Evolutionary conservation across 1,140 invertebrate species (phyloP).

Genomic region (Drosophila seguyi): DNA sequence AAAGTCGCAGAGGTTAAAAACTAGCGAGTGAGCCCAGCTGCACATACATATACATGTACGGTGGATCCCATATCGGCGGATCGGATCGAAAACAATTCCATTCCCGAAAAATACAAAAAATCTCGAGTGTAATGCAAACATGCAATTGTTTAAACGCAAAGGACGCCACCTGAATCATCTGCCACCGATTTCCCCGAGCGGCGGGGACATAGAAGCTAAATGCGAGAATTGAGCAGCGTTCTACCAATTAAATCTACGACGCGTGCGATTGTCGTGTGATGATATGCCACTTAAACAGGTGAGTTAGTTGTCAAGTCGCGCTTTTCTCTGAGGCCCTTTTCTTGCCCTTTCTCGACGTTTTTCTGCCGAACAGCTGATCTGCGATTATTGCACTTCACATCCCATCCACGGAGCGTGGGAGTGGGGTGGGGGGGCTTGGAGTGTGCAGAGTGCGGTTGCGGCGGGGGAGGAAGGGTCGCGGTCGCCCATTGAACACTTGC

Average conservation of each 20-base stretch:
- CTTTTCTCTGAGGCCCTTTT: conserved; percentile 11
- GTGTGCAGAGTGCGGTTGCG: conserved; percentile 1
- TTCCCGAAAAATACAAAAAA: conserved; percentile 34
- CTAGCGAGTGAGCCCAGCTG: conserved; percentile 25
- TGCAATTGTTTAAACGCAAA: conserved; percentile 68
- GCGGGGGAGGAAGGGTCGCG: conserved; percentile 11
- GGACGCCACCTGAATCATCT: conserved; percentile 55
- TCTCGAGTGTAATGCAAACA: conserved; percentile 50
- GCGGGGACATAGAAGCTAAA: conserved; percentile 50
- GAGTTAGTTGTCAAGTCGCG: conserved; percentile 44
- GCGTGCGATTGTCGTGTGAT: conserved; percentile 84
- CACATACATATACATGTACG: conserved; percentile 17
- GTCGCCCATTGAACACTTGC: conserved; percentile 66
- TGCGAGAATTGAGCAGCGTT: conserved; percentile 70
- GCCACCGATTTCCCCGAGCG: conserved; percentile 24
- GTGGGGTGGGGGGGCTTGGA: not conserved
- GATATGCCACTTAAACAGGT: conserved; percentile 85
- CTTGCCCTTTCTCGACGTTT: conserved; percentile 14
- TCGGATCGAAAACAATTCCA: conserved; percentile 30
- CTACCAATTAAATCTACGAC: conserved; percentile 81
- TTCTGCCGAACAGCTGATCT: conserved; percentile 73
- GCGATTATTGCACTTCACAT: conserved; percentile 59
- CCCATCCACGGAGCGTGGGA: conserved; percentile 5
- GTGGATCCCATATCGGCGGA: conserved; percentile 13
- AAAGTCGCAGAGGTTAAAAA: conserved; percentile 70